phyloP scores from a whole-genome alignment of 2,113 vertebrate genomes.

The Cardinalis cardinalis region DNA sequence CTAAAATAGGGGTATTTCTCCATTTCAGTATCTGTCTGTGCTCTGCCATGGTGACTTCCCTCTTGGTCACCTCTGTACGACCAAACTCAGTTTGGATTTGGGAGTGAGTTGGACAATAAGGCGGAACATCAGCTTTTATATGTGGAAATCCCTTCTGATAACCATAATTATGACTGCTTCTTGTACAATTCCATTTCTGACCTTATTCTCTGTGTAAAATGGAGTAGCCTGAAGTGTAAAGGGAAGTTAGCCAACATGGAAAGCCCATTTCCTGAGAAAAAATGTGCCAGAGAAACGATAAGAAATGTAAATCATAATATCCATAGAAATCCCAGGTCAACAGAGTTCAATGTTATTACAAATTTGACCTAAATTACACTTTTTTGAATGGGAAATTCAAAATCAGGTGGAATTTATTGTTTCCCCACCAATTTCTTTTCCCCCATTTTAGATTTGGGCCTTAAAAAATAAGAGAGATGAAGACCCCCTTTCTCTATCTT shows the following conservation, averaged over 20 bases:
- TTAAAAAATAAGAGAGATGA: neutral
- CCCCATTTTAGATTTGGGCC: neutral
- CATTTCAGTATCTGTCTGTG: neutral
- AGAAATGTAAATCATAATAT: neutral
- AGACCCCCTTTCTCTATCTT: fast-evolving
- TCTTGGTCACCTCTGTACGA: neutral
- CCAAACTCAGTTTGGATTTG: neutral
- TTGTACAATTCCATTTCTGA: neutral
- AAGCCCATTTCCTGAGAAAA: neutral
- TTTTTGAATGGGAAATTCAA: neutral
- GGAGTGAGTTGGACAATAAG: neutral
- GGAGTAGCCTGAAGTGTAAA: neutral
- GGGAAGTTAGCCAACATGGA: neutral
- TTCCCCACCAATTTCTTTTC: fast-evolving
- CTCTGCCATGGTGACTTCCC: neutral
- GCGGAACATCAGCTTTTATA: neutral
- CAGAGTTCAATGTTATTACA: neutral
- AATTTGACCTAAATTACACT: neutral
- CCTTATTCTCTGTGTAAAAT: neutral
- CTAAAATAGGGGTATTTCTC: neutral
- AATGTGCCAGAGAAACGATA: neutral
- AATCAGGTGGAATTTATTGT: neutral
- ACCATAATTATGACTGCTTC: neutral
- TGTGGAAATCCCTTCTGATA: neutral
- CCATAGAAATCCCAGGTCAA: neutral